Evolutionary conservation across 30 jellyfish, hydroid and myxozoan genomes (phyloP).

Genomic region (Cassiopea xamachana): DNA sequence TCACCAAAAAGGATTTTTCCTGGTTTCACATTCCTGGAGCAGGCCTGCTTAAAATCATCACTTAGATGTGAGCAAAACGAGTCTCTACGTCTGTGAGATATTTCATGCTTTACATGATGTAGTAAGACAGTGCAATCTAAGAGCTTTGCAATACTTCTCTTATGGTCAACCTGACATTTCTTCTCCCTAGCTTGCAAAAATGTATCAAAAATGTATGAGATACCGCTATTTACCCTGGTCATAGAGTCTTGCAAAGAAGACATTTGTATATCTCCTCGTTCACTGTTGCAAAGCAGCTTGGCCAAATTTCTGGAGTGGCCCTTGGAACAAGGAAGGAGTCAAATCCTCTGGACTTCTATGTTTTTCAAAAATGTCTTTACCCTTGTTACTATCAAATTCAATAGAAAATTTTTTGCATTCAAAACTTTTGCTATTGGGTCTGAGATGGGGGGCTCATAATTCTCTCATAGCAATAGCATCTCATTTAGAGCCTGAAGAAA

Average conservation of each 20-base stretch:
- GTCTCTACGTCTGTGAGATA: constrained; percentile 40
- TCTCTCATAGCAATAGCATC: constrained; percentile 10
- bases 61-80: constrained; percentile 30
- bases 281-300: constrained; percentile 15
- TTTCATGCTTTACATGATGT: constrained; percentile 19
- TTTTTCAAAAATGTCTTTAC: constrained; percentile 31
- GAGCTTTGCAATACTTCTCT: constrained; percentile 18
- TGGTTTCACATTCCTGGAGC: constrained; percentile 19
- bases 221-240: constrained; percentile 22
- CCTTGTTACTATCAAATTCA: constrained; percentile 18
- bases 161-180: constrained; percentile 14
- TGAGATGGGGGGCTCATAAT: constrained; percentile 40
- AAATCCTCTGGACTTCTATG: constrained; percentile 18
- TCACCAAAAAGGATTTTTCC: constrained; percentile 22
- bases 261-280: constrained; percentile 28
- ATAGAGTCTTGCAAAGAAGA: constrained; percentile 24
- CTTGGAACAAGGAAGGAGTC: constrained; percentile 31
- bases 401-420: constrained; percentile 33
- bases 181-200: constrained; percentile 23
- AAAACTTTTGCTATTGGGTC: constrained; percentile 24
- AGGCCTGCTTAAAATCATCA: constrained; percentile 27
- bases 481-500: constrained; percentile 19
- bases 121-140: constrained; percentile 31
- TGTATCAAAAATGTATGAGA: background rate
- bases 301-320: constrained; percentile 43